Base-by-base conservation (phyloP, 2,888 invertebrate genomes). In the Morpho achilles region DNA sequence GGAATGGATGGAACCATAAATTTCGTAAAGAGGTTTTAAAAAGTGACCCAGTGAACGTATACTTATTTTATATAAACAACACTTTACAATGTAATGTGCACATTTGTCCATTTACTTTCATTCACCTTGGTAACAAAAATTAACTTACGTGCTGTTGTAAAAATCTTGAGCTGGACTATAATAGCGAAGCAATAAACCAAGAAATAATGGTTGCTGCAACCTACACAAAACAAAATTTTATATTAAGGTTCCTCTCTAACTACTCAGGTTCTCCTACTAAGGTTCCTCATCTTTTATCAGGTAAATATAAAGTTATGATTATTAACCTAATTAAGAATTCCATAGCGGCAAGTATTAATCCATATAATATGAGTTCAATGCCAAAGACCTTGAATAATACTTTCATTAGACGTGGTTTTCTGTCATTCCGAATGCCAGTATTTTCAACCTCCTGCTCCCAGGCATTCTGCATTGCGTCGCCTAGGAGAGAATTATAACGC, bases 341-440 rank as follows among this genome's bases (percentile, higher is more conserved):
- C 84, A 93, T 91, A 48, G 93, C 77, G 5, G 93, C 92, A 46
- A 94, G 79, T 50, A 93, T 82, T 16, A 94, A 67, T 22, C 94
- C 95, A 69, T 94, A 94, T 2, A 93, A 70, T 79, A 93, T 78
- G 43, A 94, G 84, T 67, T 92, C 92, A 7, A 79, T 71, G 0
- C 94, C 94, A 66, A 94, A 95, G 8, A 93, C 92, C 76, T 88
- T 92, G 39, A 90, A 70, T 7, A 95, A 78, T 0, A 91, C 93
- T 68, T 86, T 88, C 71, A 91, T 80, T 55, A 95, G 80, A 66
- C 94, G 94, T 0, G 95, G 94, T 51, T 86, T 80, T 44, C 72
- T 72, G n/a, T 82, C 76, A 8, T 67, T 62, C 7, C 66, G 59
- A 8, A 61, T 47, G 7, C 66, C 60, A 54, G 64, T 61, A 47